Conservation (phyloP, 2,113 vertebrate genomes). For the Thamnaconus septentrionalis region DNA sequence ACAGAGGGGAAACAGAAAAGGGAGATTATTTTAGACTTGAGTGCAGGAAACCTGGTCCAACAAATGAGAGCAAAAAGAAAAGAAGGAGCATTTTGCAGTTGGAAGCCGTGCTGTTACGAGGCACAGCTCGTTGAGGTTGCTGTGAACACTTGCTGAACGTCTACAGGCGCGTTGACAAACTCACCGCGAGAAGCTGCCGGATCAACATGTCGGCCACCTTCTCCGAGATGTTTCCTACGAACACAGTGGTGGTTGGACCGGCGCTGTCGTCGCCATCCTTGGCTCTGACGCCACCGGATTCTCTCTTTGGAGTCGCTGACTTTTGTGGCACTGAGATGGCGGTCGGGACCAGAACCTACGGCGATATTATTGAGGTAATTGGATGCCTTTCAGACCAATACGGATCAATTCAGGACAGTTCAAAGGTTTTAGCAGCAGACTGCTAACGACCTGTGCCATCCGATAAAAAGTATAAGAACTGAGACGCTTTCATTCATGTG, state of each 20-base stretch:
- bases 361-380: neutral
- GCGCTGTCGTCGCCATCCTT: constrained; percentile 86
- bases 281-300: constrained; percentile 76
- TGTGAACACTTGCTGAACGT: too few relatives aligned
- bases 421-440: too few relatives aligned
- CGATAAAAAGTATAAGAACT: neutral
- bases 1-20: neutral
- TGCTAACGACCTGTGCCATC: neutral
- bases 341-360: constrained; percentile 86
- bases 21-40: too few relatives aligned
- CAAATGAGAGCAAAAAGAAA: neutral
- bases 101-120: neutral
- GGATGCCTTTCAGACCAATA: too few relatives aligned
- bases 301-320: constrained; percentile 85
- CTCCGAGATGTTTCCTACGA: constrained; percentile 98
- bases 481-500: neutral
- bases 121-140: too few relatives aligned
- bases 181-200: constrained; percentile 93
- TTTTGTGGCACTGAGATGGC: constrained; percentile 90
- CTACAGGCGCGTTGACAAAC: constrained; percentile 31
- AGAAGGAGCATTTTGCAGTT: neutral
- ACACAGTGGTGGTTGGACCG: constrained; percentile 96
- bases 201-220: constrained; percentile 99
- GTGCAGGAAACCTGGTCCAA: neutral
- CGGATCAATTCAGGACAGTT: too few relatives aligned